Conservation (phyloP, 2,113 vertebrate species). For the Equus przewalskii region DNA sequence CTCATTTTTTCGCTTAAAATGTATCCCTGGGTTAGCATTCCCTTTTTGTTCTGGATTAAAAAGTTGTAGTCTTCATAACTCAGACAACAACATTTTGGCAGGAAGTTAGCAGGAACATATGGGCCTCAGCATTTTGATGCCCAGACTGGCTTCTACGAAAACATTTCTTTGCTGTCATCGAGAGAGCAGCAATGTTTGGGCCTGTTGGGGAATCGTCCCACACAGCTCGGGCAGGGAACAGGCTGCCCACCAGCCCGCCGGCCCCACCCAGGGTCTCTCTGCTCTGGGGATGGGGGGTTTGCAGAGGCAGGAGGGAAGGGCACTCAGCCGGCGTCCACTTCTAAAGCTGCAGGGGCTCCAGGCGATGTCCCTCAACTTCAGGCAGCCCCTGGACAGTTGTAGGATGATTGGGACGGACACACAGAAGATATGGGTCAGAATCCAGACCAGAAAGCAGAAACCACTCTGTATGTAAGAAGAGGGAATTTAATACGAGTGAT, state of each 20-base stretch:
- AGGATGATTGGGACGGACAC: background rate
- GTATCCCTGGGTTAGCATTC: slow-evolving; percentile 59
- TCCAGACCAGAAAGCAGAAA: slow-evolving; percentile 25
- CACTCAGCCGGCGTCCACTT: background rate
- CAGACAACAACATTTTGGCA: slow-evolving; percentile 83
- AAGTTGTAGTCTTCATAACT: slow-evolving; percentile 76
- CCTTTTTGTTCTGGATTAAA: slow-evolving; percentile 76
- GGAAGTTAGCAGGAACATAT: slow-evolving; percentile 84
- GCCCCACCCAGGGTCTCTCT: background rate
- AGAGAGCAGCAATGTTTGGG: slow-evolving; percentile 79
- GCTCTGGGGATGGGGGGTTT: background rate
- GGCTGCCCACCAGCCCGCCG: too few relatives aligned
- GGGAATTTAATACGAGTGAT: background rate
- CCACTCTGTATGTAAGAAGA: background rate
- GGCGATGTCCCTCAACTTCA: background rate
- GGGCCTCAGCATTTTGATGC: slow-evolving; percentile 82
- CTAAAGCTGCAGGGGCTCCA: background rate
- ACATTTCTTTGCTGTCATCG: slow-evolving; percentile 83
- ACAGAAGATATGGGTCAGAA: background rate
- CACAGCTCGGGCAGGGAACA: slow-evolving; percentile 50
- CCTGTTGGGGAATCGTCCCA: slow-evolving; percentile 79
- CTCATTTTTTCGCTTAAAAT: slow-evolving; percentile 51
- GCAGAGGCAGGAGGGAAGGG: background rate
- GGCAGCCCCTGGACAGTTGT: background rate
- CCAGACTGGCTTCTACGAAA: slow-evolving; percentile 83